Base-by-base conservation (phyloP, 2,113 vertebrate genomes). In the Petrocephalus microphthalmus region DNA sequence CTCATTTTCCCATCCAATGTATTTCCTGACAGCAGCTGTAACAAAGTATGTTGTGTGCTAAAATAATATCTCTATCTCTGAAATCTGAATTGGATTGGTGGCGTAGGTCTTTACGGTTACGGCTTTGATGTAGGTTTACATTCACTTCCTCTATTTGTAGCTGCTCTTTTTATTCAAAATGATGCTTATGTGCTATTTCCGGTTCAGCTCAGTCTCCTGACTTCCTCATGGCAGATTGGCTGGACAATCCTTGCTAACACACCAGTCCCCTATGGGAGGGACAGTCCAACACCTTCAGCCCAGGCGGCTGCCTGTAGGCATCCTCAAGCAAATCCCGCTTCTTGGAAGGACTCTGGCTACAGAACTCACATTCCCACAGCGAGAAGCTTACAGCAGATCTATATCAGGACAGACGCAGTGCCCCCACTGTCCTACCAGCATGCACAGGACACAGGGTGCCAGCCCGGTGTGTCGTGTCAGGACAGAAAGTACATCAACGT, bases 271-370 rank as follows among this genome's bases (percentile, higher is more conserved):
- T 87, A 89, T 87, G 93, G 94, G 37, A 91, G 88, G 17, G 85
- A 90, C 1, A 95, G 94, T 91, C 92, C 93, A 29, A 91, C 94
- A n/a, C 93, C 94, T 54, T 95, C 94, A 89, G 91, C 94, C 85
- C 91, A 91, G 0, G 91, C 86, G 0, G 90, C 94, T 0, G 89
- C 92, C 33, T 94, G 92, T 90, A 92, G 83, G 87, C 92, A 37
- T 60, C 91, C 91, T 52, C 92, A 92, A 22, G 88, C 89, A 45
- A 91, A 90, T 47, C 71, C 90, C 3, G 64, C 87, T 49, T 78
- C 89, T 22, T 93, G 93, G 93, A 95, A 91, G 84, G 93, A 94
- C 42, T 91, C 88, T 1, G 88, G 88, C 33, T 93, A 93, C 54
- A 88, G 91, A 57, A 92, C 93, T 29, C 92, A 92, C 78, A 81